Base-by-base conservation (phyloP, 2,113 vertebrate species). In the Sclerurus mexicanus region DNA sequence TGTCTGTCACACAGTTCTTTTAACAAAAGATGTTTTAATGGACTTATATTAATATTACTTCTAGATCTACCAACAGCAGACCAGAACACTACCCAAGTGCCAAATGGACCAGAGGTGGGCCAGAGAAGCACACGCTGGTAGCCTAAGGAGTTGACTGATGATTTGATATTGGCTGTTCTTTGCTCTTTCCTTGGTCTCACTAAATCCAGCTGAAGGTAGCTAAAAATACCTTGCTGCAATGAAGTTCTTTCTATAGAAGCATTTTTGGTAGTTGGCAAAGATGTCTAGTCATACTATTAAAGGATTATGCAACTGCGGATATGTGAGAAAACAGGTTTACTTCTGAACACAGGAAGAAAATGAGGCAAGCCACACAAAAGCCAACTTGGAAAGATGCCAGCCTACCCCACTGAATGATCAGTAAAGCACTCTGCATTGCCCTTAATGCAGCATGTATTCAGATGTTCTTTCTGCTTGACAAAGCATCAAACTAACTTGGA, bases 191-290 rank as follows among this genome's bases (percentile, higher is more conserved):
- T 10, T 75, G 14, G 49, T 93, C 31, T 18, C 37, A 66, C 63
- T 60, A 35, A 92, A 88, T 83, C 87, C 69, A 66, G n/a, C 63
- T 75, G 62, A 83, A 87, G n/a, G 46, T 52, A 92, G 71, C 93
- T 92, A 85, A 94, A 93, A 96, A 81, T 67, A 94, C 33, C 21
- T 85, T 66, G 44, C 76, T 87, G 47, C 58, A 79, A 66, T 81
- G 5, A 89, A 46, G 4, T 42, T 78, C 92, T 88, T 79, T 73
- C 82, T 68, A 55, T 47, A 30, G 52, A 82, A 87, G 73, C 46
- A 66, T 76, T 85, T 81, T n/a, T 79, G 42, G 52, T 85, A 76
- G 25, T 53, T 97, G 72, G 86, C 75, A 93, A 66, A 55, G 28
- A 46, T 42, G 8, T 25, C 23, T 4, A 50, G 59, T 73, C 4